Conservation (phyloP, 1,140 invertebrate species). For the Aleiodes sp. region DNA sequence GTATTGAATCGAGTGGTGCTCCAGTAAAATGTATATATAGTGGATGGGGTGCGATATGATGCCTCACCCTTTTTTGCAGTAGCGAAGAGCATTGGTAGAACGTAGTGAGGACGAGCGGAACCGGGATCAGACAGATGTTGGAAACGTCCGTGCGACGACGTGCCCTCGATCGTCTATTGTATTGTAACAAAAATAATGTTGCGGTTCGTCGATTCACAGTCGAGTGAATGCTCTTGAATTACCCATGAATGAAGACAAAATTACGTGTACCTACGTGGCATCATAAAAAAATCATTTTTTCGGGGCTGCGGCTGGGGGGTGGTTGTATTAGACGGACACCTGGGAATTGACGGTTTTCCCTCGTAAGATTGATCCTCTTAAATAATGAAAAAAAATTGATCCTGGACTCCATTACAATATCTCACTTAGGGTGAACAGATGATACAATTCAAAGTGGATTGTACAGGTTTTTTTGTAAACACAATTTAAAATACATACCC, state of each 20-base stretch:
- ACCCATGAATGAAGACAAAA: slow-evolving; percentile 52
- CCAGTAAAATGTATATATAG: not conserved
- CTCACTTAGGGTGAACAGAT: not conserved
- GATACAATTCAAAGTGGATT: not conserved
- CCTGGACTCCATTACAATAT: not conserved
- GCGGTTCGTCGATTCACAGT: slow-evolving; percentile 47
- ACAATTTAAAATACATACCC: too few species aligned
- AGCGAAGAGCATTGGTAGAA: slow-evolving; percentile 38
- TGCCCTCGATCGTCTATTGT: slow-evolving; percentile 50
- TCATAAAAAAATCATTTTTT: not conserved
- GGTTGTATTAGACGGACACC: not conserved
- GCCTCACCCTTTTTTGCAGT: slow-evolving; percentile 44
- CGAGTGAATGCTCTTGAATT: slow-evolving; percentile 54
- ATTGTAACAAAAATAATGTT: slow-evolving; percentile 47
- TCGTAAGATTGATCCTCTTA: too few species aligned
- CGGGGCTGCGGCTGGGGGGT: not conserved
- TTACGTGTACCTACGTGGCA: slow-evolving; percentile 37
- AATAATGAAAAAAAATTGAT: too few species aligned
- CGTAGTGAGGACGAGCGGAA: not conserved
- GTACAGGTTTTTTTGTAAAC: slow-evolving; percentile 2
- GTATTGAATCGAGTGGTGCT: not conserved
- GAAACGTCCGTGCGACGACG: not conserved
- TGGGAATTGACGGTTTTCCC: not conserved
- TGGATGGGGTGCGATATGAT: slow-evolving; percentile 30
- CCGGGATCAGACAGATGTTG: slow-evolving; percentile 21